A percentile compares a stretch with the other conserved stretches of the same genome.
These are phyloP conservation scores for Fistularia commersonii DNA, from an alignment of 2,797 vertebrate species.

Conservation along the genomic window DNA sequence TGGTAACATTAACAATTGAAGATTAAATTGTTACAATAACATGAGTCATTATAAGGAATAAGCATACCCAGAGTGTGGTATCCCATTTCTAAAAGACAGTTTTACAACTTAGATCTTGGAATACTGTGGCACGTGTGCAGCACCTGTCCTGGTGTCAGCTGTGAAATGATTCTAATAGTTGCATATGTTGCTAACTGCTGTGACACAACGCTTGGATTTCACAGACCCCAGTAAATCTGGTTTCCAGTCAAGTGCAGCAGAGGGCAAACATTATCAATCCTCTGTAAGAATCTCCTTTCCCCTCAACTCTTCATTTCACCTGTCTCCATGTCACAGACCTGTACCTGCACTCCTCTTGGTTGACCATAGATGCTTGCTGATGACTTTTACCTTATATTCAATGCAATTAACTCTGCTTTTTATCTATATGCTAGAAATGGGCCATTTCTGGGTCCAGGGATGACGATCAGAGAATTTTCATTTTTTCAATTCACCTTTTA, in stretches of 20 bases:
- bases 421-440: no score
- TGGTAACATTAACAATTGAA: no score
- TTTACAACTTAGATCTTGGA: constrained; percentile 22
- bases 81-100: constrained; percentile 31
- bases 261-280: constrained; percentile 15
- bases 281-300: neutral
- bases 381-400: no score
- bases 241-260: constrained; percentile 24
- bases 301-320: constrained; percentile 1
- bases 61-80: constrained; percentile 21
- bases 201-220: constrained; percentile 34
- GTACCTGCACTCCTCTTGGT: neutral
- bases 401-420: no score
- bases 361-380: neutral
- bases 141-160: constrained; percentile 14
- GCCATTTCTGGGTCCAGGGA: no score
- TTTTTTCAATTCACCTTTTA: no score
- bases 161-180: constrained; percentile 52
- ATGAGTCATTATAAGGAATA: neutral
- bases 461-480: no score
- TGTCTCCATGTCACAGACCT: constrained; percentile 3
- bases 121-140: constrained; percentile 16
- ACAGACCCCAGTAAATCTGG: constrained; percentile 14
- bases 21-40: no score
- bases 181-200: constrained; percentile 35